Base-by-base conservation (phyloP, 2,888 invertebrate species). In the Scrobipalpa costella region DNA sequence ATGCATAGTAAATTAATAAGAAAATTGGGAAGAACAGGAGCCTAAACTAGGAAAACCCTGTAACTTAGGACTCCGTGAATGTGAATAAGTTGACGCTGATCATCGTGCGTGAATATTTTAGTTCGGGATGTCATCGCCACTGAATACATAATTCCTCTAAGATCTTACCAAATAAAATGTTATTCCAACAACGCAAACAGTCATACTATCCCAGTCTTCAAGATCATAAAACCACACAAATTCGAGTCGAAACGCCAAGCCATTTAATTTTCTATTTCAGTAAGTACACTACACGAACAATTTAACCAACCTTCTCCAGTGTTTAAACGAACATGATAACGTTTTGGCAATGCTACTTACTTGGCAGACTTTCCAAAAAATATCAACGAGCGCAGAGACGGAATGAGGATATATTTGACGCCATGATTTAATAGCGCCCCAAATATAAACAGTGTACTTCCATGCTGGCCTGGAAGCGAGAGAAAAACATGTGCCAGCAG, bases 321-420 rank as follows among this genome's bases (percentile, higher is more conserved):
- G 69, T 66, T 64, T 66, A 67, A 68, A 65, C 66, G 66, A 66
- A 64, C 63, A 65, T 64, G 69, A 69, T 68, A 69, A 71, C 71
- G 70, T 75, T 70, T 73, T 65, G 72, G 72, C 70, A 71, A 68
- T 67, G 68, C 67, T 38, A 60, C 60, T 61, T 64, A 67, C 67
- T 74, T 71, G 73, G 73, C 73, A 73, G 68, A 61, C 65, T 68
- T 49, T 47, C 63, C 68, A 58, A 69, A 69, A 68, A 69, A 69
- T 69, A 70, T 69, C 68, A 66, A 66, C 64, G 19, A 11, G 49
- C 1, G 2, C 61, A 64, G 64, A 15, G 61, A 17, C 33, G 60
- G 7, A 59, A 15, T 52, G 1, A 47, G 55, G 7, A 13, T 13
- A 33, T 13, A 7, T 36, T 9, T 50, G 50, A 50, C 50, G 3